Evolutionary conservation across 2,888 invertebrate genomes (phyloP), one percentile per base, ranked within the genome.

Genomic region (Lasiommata megera): DNA sequence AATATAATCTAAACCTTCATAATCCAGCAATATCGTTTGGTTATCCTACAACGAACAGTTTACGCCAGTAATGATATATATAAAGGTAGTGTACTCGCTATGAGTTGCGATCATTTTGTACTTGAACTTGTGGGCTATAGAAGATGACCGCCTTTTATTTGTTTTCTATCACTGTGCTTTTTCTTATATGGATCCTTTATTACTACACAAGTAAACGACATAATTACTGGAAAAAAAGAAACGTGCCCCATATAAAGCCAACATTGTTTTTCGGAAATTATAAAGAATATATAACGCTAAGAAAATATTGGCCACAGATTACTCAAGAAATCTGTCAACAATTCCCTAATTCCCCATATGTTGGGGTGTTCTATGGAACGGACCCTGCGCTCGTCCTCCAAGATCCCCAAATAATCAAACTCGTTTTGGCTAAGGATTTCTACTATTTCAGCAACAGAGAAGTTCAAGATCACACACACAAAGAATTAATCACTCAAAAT

Each of bases 371-470:
- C 56, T 82, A 69, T 16, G 84, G 82, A 1, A 80, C 79, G 0
- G 82, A 84, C 40, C 84, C 85, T 0, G 70, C 77, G 0, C 74
- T 82, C 12, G 67, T 84, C 12, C 56, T 84, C 1, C 72, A 78
- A 64, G 82, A 84, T 40, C 82, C 78, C 1, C 73, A 77, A 3
- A 28, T 81, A 1, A 68, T 84, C 29, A 85, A 82, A 40, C 63
- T 74, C 0, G 71, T 84, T 1, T 63, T 78, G 62, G 74, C 78
- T 0, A 84, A 80, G 47, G 84, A 85, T 56, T 84, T 79, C 64
- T 84, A 79, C 57, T 79, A 74, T 71, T 85, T 84, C 67, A 81
- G 71, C 54, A 70, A 77, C 11, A 73, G 84, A 46, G 85, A 83
- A 58, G 52, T 74, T 0, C 69, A 75, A 0, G 72, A 74, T 0